These are phyloP conservation scores for Lasioglossum villosulum DNA, from an alignment of 2,888 invertebrate genomes.

Conservation along the genomic window DNA sequence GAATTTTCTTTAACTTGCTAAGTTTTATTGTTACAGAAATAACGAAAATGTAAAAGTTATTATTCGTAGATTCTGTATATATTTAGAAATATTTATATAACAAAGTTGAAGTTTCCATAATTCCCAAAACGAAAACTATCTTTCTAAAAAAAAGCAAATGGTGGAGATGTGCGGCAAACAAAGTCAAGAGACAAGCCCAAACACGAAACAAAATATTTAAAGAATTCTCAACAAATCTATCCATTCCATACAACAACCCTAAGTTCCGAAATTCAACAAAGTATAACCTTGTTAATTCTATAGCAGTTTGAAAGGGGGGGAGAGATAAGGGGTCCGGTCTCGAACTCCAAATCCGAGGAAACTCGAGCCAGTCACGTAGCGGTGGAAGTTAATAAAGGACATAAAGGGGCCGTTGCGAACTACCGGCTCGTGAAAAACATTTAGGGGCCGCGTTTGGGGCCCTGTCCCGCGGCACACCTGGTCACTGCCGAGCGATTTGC, in stretches of 20 bases:
- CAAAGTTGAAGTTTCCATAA: neutral
- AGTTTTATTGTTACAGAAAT: neutral
- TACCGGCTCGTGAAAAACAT: slow-evolving; percentile 59
- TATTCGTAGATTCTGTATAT: neutral
- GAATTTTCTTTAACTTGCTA: neutral
- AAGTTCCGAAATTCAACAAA: neutral
- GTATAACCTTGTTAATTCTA: neutral
- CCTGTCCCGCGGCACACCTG: slow-evolving; percentile 53
- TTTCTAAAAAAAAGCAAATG: neutral
- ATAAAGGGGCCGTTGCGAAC: slow-evolving; percentile 61
- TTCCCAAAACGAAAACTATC: neutral
- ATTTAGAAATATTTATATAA: neutral
- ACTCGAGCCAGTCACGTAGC: slow-evolving; percentile 60
- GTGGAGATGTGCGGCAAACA: neutral
- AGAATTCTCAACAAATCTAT: neutral
- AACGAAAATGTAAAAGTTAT: no score
- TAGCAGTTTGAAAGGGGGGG: neutral
- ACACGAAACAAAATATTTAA: neutral
- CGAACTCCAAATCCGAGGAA: slow-evolving; percentile 55
- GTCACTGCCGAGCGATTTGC: slow-evolving; percentile 31
- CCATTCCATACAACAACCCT: neutral
- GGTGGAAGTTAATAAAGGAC: slow-evolving; percentile 64
- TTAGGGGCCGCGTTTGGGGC: slow-evolving; percentile 41
- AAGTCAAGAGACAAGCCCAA: neutral
- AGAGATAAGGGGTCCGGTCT: neutral